Percentiles rank a stretch among this genome's conserved stretches.
phyloP scores from a whole-genome alignment of 2,113 vertebrate genomes.

The Chlorocebus sabaeus region DNA sequence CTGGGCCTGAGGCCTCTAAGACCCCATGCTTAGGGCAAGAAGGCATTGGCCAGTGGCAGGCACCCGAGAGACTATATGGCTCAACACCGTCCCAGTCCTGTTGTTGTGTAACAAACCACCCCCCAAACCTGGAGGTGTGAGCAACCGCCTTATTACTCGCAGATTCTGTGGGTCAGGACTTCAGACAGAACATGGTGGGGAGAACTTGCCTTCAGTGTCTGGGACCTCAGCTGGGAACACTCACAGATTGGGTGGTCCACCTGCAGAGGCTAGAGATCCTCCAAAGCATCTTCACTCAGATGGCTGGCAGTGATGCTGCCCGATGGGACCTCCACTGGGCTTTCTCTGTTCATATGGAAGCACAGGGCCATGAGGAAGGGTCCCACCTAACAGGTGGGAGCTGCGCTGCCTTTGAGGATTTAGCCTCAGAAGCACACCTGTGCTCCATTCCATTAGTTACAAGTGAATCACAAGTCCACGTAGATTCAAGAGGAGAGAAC shows the following conservation, averaged over 20 bases:
- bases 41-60: neutral
- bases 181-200: neutral
- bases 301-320: accelerated
- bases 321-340: accelerated
- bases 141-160: neutral
- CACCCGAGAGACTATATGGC: neutral
- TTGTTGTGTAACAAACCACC: too few relatives aligned
- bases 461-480: neutral
- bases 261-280: neutral
- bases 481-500: neutral
- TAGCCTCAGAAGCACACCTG: neutral
- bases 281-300: accelerated
- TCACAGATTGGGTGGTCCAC: neutral
- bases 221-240: neutral
- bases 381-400: neutral
- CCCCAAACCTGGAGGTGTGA: too few relatives aligned
- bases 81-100: neutral
- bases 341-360: neutral
- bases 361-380: neutral
- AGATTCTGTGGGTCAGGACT: neutral
- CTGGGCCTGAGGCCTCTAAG: neutral
- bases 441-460: neutral
- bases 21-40: neutral
- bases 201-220: neutral
- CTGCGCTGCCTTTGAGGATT: neutral